Percentiles rank a stretch among this genome's conserved stretches.
These are phyloP conservation scores for Acipenser transmontanus DNA, from an alignment of 2,797 vertebrate species.

Conservation along the genomic window DNA sequence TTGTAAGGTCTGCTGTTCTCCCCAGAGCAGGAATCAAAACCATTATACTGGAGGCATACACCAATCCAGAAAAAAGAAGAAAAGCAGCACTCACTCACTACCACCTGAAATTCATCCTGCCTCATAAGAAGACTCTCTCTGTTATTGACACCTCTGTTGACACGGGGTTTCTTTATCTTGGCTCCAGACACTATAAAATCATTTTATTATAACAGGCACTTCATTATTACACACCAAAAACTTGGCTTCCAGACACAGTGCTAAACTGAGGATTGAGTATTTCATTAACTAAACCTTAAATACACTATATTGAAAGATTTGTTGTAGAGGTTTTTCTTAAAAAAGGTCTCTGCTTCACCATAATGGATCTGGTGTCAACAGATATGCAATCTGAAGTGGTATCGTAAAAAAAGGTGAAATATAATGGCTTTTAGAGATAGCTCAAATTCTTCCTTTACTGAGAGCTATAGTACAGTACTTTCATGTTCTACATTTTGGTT, in stretches of 20 bases:
- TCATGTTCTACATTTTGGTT: too few relatives aligned
- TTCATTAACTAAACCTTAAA: background rate
- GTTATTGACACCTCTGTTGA: background rate
- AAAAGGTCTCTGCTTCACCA: too few relatives aligned
- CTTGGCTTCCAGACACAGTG: background rate
- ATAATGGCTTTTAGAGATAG: background rate
- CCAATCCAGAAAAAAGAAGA: background rate
- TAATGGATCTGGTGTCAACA: too few relatives aligned
- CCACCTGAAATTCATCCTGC: background rate
- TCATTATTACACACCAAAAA: background rate
- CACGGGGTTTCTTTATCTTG: background rate
- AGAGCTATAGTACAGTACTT: too few relatives aligned
- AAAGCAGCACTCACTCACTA: background rate
- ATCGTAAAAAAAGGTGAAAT: background rate
- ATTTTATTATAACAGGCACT: background rate
- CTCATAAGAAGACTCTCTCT: background rate
- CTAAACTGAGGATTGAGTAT: background rate
- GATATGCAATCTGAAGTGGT: too few relatives aligned
- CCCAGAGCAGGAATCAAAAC: background rate
- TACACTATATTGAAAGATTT: background rate
- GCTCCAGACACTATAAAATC: background rate
- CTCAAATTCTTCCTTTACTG: too few relatives aligned
- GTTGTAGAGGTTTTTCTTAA: too few relatives aligned
- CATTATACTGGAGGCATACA: background rate
- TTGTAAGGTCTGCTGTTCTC: background rate